Conservation (phyloP, 1,140 invertebrate genomes). For the Papilio xuthus region DNA sequence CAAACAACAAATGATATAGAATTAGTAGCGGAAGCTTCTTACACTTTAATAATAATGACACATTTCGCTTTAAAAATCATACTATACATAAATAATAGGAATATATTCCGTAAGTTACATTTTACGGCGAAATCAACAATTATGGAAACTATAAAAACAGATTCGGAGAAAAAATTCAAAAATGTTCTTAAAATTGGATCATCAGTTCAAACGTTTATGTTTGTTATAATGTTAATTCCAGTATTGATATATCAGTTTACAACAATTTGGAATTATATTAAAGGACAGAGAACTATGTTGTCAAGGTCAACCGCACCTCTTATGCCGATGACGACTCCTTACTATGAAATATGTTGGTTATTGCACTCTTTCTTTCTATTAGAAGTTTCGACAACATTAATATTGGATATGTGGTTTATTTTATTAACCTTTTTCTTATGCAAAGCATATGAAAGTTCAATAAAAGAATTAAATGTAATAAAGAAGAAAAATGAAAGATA, state of each 20-base stretch:
- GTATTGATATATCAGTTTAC: slow-evolving; percentile 53
- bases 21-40: slow-evolving; percentile 59
- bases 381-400: slow-evolving; percentile 52
- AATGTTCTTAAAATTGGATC: slow-evolving; percentile 48
- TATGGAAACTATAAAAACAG: slow-evolving; percentile 49
- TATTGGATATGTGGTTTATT: slow-evolving; percentile 70
- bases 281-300: slow-evolving; percentile 51
- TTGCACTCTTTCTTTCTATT: slow-evolving; percentile 61
- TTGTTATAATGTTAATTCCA: slow-evolving; percentile 50
- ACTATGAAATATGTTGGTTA: slow-evolving; percentile 60
- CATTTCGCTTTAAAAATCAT: slow-evolving; percentile 58
- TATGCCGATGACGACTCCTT: slow-evolving; percentile 63
- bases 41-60: slow-evolving; percentile 57
- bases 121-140: slow-evolving; percentile 55
- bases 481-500: slow-evolving; percentile 44
- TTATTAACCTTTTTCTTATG: slow-evolving; percentile 61
- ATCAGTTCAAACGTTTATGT: slow-evolving; percentile 47
- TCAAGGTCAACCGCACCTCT: slow-evolving; percentile 60
- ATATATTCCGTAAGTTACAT: slow-evolving; percentile 55
- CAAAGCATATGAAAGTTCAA: slow-evolving; percentile 51
- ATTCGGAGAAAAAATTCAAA: slow-evolving; percentile 42
- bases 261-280: slow-evolving; percentile 59
- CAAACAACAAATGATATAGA: slow-evolving; percentile 50
- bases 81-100: slow-evolving; percentile 55
- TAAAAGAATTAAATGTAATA: slow-evolving; percentile 49